phyloP scores from a whole-genome alignment of 2,113 vertebrate genomes.

The Forbesichthys agassizii region DNA sequence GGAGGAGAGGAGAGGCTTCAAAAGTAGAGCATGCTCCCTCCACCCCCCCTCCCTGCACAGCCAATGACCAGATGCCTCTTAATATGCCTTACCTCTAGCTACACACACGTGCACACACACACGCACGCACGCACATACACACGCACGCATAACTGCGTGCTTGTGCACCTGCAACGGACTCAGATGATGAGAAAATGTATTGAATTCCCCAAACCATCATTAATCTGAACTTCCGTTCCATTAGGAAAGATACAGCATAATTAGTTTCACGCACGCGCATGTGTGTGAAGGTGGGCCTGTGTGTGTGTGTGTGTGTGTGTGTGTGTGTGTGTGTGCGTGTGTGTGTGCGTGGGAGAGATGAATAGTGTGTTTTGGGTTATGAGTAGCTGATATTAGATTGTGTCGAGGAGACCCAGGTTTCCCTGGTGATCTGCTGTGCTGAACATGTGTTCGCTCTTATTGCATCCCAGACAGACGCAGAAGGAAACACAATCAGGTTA shows the following conservation, averaged over 20 bases:
- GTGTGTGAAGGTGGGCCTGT: constrained; percentile 15
- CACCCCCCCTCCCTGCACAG: constrained; percentile 45
- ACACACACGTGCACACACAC: constrained; percentile 43
- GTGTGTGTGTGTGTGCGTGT: background rate
- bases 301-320: constrained; percentile 5
- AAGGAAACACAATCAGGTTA: constrained; percentile 66
- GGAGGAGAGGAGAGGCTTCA: constrained; percentile 32
- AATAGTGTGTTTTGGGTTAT: constrained; percentile 42
- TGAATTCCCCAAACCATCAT: constrained; percentile 72
- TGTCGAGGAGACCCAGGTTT: constrained; percentile 64
- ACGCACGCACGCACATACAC: constrained; percentile 22
- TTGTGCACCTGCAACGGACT: constrained; percentile 20
- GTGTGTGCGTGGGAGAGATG: background rate
- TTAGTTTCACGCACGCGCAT: constrained; percentile 50
- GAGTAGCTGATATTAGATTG: constrained; percentile 71
- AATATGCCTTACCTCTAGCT: constrained; percentile 62
- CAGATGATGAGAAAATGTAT: constrained; percentile 72
- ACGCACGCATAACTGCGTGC: constrained; percentile 32
- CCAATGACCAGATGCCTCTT: constrained; percentile 66
- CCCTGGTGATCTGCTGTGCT: constrained; percentile 67
- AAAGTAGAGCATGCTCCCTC: constrained; percentile 60
- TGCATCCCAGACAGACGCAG: constrained; percentile 63
- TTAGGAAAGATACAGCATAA: constrained; percentile 74
- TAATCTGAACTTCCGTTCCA: constrained; percentile 74
- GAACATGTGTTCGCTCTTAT: constrained; percentile 76